Base-by-base conservation (phyloP, 1,140 invertebrate genomes). In the Drosophila repleta region DNA sequence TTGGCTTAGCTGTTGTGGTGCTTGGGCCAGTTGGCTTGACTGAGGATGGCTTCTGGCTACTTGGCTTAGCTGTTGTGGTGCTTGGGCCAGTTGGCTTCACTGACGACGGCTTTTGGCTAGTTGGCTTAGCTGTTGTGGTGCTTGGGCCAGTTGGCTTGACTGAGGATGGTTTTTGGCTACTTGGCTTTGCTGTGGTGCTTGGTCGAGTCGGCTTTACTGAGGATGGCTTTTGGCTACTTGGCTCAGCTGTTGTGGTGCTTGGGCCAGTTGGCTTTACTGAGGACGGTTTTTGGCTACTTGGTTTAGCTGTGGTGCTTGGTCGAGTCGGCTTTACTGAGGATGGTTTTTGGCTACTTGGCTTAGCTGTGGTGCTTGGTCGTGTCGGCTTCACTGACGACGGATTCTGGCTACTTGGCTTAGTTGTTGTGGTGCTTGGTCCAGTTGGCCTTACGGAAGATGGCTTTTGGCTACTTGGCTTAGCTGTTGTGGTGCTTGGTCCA, bases 21-120 rank as follows among this genome's bases (percentile, higher is more conserved):
- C n/a, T 52, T 52, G 29, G 29, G 17, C 10, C 20, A 13, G 20
- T 53, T 37, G 52, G 32, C 17, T 35, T 60, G 1, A 8, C 0
- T 0, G 56, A 48, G 5, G 57, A 37, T 8, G 35, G 52, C 20
- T 39, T 37, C n/a, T 52, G 26, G 0, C 29, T 35, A 10, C 13
- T 52, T 58, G 41, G 24, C n/a, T 53, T 53, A 17, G 21, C 11
- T 15, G 39, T 49, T 63, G 39, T 37, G 4, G 24, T 32, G 11
- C 24, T 62, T 20, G 20, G 20, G 11, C 3, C 11, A 4, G 35
- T 56, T 43, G 56, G 32, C 11, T 37, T 35, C 8, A 10, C n/a
- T 10, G 43, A 4, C 7, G 32, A 32, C 1, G 37, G 37, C 37
- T 17, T 39, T 17, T 17, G 39, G 15, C 24, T 45, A 0, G 39